Base-by-base conservation (phyloP, 2,888 invertebrate species). In the Liopterus haemorrhoidalis region DNA sequence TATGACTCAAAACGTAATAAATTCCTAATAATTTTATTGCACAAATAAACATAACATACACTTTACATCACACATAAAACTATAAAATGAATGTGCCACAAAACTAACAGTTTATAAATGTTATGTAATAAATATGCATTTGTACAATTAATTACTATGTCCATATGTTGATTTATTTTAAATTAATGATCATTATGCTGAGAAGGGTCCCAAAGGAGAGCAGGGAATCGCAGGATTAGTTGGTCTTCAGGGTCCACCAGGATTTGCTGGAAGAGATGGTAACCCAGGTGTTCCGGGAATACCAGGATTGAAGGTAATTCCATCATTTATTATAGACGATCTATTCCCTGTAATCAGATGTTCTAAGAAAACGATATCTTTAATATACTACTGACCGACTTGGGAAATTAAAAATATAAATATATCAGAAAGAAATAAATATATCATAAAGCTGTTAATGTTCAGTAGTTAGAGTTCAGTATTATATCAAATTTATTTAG, bases 181-280 rank as follows among this genome's bases (percentile, higher is more conserved):
- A 11, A 8, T 32, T 14, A 14, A 19, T 30, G 12, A 33, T 12
- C 12, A 16, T 33, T 6, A 16, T 19, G 15, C n/a, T n/a, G n/a
- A 41, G 19, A 32, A 62, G 64, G 64, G 64, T 31, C 50, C 57
- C 3, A 56, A 68, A 53, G 73, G 72, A 15, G 53, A 64, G 4
- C 64, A 65, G 55, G 73, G 73, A 18, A 54, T 67, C 15, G 66
- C 66, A 5, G 71, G 70, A 16, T 59, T 65, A 8, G 61, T 62
- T 49, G 71, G 71, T 33, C 50, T 59, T 12, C 58, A 63, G 54
- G 76, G 75, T 24, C 59, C 59, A 9, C 60, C 66, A 19, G 76
- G 76, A 15, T 48, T 61, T 5, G 52, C 57, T 1, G 78, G 78
- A 28, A 59, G 58, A 12, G 59, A 65, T 20, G 65, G 70, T 28